Base-by-base conservation (phyloP, 2,797 vertebrate species). In the Mus caroli region DNA sequence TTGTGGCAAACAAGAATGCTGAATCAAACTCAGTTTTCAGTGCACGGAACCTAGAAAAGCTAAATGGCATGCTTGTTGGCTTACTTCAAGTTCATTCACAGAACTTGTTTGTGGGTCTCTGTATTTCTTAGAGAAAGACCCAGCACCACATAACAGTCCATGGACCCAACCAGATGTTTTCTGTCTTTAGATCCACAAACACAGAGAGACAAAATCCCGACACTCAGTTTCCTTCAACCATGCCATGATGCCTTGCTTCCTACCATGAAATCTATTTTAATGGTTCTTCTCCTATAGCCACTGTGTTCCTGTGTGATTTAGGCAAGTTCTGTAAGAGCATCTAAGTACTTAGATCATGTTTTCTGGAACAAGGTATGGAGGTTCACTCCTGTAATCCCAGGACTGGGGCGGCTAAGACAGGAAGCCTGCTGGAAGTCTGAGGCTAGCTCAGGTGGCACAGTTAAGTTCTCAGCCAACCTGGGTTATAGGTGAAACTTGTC, bases 141-240 rank as follows among this genome's bases (percentile, higher is more conserved):
- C 20, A 69, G 31, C 2, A 52, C 20, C 52, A 77, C 1, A 9
- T 17, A 54, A 52, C 2, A 88, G 52, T 54, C 14, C 71, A 20
- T 43, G 31, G 3, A 52, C 75, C 62, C 28, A 52, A 31, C 84
- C n/a, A 58, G n/a, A 40, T 1, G 26, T 4, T 34, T 71, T n/a
- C 0, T 84, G 75, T 80, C 37, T 92, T 97, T 85, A 6, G 34
- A 83, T 50, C 15, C 20, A 13, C 24, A 58, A 87, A 91, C 79
- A 83, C 2, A 10, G 95, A 17, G 19, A 43, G 40, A 95, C 67
- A 80, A 93, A 95, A 78, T 50, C 34, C 50, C 52, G 85, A 92
- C 11, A 56, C 22, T 1, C 50, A 1, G 4, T 15, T 34, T 83
- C 62, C 37, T 64, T 58, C 34, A 60, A 56, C 3, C n/a, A 71